Evolutionary conservation across 92 coral and sea anemone species (phyloP), one percentile per base, ranked within the genome.

Genomic region (Parazoanthus darwini): DNA sequence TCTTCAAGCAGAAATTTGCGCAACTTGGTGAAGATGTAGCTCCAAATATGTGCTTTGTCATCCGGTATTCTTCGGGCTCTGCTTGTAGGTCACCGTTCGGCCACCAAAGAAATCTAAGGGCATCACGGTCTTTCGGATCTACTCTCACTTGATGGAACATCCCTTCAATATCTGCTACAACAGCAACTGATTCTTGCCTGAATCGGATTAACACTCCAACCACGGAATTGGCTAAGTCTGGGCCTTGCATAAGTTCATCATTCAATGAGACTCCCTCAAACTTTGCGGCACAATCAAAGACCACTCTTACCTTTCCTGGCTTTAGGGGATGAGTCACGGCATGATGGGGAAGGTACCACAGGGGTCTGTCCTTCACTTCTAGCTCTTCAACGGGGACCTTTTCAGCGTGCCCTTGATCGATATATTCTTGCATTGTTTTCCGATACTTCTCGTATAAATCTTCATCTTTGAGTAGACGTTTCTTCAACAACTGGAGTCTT

Each of bases 21-120:
- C 81, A 42, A 6, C 91, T 93, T 1, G 94, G 94, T 2, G 94
- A 89, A 37, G 92, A 91, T 16, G 89, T 86, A n/a, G 92, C 92
- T 35, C 92, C 94, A 51, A 90, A 93, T 43, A 93, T 36, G 73
- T 91, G 93, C 72, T 66, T 88, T 15, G 80, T 85, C 91, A 90
- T 92, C 35, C 91, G 43, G 78, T 90, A 88, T 23, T 93, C 95
- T 88, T 78, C 88, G 10, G 81, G 63, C 70, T 92, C 90, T 23
- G 79, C 59, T n/a, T 77, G 59, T 20, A 92, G 48, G 74, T 90
- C 90, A n/a, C 79, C 92, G 67, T 88, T 74, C 8, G 89, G 86
- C 95, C 92, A 92, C 92, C 96, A 82, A 48, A 51, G 76, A 71
- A 76, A 75, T 25, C 89, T 1, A 56, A 86, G 74, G 18, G 77